These are phyloP conservation scores for Cinclus mexicanus DNA, from an alignment of 2,113 vertebrate species.

Conservation along the genomic window DNA sequence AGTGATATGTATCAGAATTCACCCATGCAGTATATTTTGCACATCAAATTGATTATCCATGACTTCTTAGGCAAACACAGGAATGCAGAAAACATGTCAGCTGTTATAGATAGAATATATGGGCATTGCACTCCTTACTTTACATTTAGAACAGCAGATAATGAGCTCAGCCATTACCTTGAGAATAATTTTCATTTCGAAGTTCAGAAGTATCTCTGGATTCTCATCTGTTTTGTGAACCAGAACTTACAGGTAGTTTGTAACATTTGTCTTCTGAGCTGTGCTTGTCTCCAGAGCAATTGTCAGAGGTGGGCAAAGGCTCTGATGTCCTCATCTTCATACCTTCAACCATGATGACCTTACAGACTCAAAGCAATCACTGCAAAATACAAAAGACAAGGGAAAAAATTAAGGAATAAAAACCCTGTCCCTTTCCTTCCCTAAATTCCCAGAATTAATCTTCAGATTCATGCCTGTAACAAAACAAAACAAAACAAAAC, in stretches of 20 bases:
- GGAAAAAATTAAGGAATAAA: neutral
- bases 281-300: conserved; percentile 15
- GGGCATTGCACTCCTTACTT: neutral
- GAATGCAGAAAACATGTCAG: conserved; percentile 32
- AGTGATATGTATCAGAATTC: neutral
- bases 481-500: neutral
- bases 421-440: neutral
- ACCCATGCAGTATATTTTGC: conserved; percentile 2
- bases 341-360: neutral
- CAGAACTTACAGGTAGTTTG: conserved; percentile 32
- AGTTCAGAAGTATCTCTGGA: neutral
- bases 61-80: conserved; percentile 36
- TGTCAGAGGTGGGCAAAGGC: neutral
- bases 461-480: neutral
- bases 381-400: conserved; percentile 7
- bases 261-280: neutral
- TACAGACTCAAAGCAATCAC: conserved; percentile 4
- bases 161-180: neutral
- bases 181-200: conserved; percentile 24
- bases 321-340: neutral
- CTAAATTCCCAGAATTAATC: neutral
- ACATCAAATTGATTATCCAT: conserved; percentile 44
- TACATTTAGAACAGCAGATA: neutral
- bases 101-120: neutral
- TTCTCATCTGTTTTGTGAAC: conserved; percentile 1